Conservation (phyloP, 2,888 invertebrate species). For the Balanococcus diminutus region DNA sequence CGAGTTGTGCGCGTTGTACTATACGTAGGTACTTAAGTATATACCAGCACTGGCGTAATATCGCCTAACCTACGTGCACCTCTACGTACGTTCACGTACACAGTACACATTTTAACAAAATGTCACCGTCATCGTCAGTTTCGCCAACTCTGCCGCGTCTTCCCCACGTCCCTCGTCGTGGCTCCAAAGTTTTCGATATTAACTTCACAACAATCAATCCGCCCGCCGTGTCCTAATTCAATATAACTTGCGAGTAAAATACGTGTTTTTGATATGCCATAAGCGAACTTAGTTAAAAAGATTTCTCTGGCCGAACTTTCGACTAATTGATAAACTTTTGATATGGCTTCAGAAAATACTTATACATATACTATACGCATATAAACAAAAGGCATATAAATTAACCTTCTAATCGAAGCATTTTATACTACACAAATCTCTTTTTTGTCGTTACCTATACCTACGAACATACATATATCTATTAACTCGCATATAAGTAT, state of each 20-base stretch:
- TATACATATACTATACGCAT: background rate
- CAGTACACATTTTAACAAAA: conserved; percentile 34
- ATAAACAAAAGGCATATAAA: conserved; percentile 34
- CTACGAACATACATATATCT: background rate
- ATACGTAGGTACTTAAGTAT: background rate
- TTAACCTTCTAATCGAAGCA: conserved; percentile 32
- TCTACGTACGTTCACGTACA: background rate
- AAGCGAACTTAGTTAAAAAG: conserved; percentile 41
- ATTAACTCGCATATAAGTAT: background rate
- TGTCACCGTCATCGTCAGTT: conserved; percentile 37
- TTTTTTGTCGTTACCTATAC: background rate
- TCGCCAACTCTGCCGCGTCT: background rate
- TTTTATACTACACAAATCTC: background rate
- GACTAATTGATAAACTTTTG: conserved; percentile 43
- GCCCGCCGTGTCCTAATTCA: conserved; percentile 29
- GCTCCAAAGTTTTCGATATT: conserved; percentile 4
- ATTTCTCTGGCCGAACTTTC: conserved; percentile 33
- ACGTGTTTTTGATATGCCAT: conserved; percentile 36
- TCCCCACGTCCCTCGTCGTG: background rate
- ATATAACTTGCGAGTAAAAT: conserved; percentile 36
- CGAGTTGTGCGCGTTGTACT: background rate
- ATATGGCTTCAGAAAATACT: conserved; percentile 1
- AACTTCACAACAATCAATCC: conserved; percentile 40
- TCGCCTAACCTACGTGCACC: background rate
- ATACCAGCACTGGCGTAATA: background rate